Base-by-base conservation (phyloP, 2,113 vertebrate species). In the human (Homo sapiens) region DNA sequence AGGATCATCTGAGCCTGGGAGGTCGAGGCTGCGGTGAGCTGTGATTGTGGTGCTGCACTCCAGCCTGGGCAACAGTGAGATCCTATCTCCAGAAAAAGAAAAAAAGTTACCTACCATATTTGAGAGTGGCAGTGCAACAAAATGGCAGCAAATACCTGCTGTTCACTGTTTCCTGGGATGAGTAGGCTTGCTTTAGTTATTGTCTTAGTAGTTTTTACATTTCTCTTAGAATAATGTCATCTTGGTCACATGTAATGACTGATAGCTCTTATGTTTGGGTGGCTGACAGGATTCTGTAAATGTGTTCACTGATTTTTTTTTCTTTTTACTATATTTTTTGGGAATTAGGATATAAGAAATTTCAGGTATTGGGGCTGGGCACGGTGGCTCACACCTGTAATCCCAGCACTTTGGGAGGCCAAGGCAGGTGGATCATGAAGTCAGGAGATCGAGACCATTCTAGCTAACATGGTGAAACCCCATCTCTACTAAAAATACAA, bases 301-400 rank as follows among this genome's bases (percentile, higher is more conserved):
- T 61, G 50, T 2, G 66, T 93, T 22, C 32, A 76, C 55, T 90
- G 59, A 73, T 57, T 35, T 85, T 83, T 68, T 79, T 59, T 55
- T 40, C 68, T 48, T 90, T 89, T 90, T 89, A 48, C n/a, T 81
- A 5, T 64, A 7, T 38, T 64, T 93, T 30, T 85, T 94, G 70
- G 64, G 64, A 96, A 78, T 25, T 76, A n/a, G 72, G 66, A 94
- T 40, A 64, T 95, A 93, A 96, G 48, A 79, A 82, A 95, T 66
- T 94, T 68, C 13, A 96, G n/a, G 38, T 92, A 84, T 80, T 95
- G 25, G 52, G 52, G 52, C 52, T 2, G 18, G 18, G 52, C 52
- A 7, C 2, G 52, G 18, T 55, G 18, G 52, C 52, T 55, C 52
- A 55, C 2, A 0, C 52, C 52, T 55, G 52, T 55, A 20, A 55